Conservation (phyloP, 2,797 vertebrate species). For the Diplodus puntazzo region DNA sequence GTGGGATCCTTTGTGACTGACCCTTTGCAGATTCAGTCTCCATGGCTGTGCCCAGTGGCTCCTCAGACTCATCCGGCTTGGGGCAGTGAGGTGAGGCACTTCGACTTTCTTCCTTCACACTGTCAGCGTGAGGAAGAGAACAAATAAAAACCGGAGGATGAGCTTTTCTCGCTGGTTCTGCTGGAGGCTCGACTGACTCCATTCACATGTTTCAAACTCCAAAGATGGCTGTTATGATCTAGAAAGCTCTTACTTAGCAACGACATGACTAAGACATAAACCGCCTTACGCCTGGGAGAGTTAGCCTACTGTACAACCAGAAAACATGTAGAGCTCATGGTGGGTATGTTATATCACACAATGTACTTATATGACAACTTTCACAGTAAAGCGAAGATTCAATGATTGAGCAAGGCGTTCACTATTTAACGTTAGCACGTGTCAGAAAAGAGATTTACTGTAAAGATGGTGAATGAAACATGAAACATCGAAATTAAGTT, state of each 20-base stretch:
- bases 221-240: not conserved
- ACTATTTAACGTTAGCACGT: not conserved
- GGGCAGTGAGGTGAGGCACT: conserved; percentile 87
- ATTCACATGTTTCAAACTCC: not conserved
- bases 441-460: not conserved
- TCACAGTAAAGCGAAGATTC: not conserved
- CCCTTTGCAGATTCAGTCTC: conserved; percentile 64
- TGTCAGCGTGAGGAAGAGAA: conserved; percentile 26
- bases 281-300: too few species aligned
- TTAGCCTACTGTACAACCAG: not conserved
- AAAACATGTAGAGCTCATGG: not conserved
- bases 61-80: conserved; percentile 84
- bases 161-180: not conserved
- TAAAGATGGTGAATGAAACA: not conserved
- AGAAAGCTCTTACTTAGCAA: not conserved
- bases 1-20: conserved; percentile 33
- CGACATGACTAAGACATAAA: not conserved
- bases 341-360: not conserved
- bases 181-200: not conserved
- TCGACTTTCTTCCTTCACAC: conserved; percentile 74
- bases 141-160: not conserved
- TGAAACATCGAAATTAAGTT: not conserved
- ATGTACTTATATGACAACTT: too few species aligned
- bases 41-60: conserved; percentile 83
- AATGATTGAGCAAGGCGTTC: not conserved